Percentiles rank a stretch among this genome's conserved stretches.
Conservation (phyloP, 92 coral and sea anemone genomes). For the Porites cylindrica region DNA sequence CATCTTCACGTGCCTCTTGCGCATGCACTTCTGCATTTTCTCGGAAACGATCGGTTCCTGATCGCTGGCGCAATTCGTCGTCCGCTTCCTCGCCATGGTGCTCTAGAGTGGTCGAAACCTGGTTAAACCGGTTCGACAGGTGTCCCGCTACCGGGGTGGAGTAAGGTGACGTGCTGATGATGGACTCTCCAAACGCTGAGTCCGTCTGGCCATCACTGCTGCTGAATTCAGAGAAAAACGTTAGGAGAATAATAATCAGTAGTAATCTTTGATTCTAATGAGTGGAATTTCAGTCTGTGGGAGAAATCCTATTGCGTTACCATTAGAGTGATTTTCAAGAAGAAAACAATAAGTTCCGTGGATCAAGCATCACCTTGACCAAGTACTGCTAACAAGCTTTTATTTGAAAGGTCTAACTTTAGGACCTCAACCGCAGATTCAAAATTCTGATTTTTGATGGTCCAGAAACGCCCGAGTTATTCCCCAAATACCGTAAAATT, state of each 20-base stretch:
- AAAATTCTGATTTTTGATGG: too few species aligned
- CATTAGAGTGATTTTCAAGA: too few species aligned
- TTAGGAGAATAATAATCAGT: background rate
- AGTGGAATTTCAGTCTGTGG: background rate
- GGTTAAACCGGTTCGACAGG: constrained; percentile 65
- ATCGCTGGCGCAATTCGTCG: constrained; percentile 39
- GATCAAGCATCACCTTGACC: too few species aligned
- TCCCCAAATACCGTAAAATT: too few species aligned
- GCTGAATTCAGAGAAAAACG: constrained; percentile 72
- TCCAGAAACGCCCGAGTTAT: too few species aligned
- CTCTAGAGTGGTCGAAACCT: constrained; percentile 25
- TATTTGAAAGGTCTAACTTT: background rate
- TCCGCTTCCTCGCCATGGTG: constrained; percentile 54
- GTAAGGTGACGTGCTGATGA: constrained; percentile 62
- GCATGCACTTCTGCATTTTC: constrained; percentile 29
- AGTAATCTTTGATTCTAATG: background rate
- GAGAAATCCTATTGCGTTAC: too few species aligned
- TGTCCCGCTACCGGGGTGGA: constrained; percentile 71
- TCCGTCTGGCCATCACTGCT: constrained; percentile 84
- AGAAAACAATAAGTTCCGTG: too few species aligned
- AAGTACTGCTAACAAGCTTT: background rate
- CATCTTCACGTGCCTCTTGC: constrained; percentile 65
- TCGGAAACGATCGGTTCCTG: constrained; percentile 45
- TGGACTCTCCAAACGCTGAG: constrained; percentile 82
- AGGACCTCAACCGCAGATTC: too few species aligned